Base-by-base conservation (phyloP, 37 sponge, comb jelly and placozoan genomes). In the Ephydatia muelleri region DNA sequence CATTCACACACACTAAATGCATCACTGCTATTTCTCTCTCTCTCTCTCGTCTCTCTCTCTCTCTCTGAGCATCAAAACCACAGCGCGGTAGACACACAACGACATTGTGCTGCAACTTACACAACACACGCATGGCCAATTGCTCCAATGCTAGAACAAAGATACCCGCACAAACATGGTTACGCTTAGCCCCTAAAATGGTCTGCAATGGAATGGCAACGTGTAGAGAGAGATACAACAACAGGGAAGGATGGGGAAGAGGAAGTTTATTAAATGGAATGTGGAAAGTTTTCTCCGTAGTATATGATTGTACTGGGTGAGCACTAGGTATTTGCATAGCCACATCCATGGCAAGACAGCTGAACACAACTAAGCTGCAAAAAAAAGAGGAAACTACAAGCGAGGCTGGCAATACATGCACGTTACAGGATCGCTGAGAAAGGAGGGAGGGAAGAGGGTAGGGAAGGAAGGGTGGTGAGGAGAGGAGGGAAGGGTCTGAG, bases 11-110 rank as follows among this genome's bases (percentile, higher is more conserved):
- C n/a, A n/a, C n/a, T n/a, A n/a, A n/a, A n/a, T n/a, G n/a, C n/a
- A n/a, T n/a, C n/a, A n/a, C n/a, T n/a, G n/a, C n/a, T 30, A 35
- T 43, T 34, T 73, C 35, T 32, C 35, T 33, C 75, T 73, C 34
- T 73, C 13, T 75, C 13, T 35, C 66, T 65, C 66, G n/a, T 65
- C 66, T 23, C 19, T 71, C 72, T 71, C 72, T 71, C 27, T 23
- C 27, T n/a, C 72, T 71, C 26, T 23, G 31, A 37, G 27, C 25
- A 38, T 8, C 23, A 23, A 74, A 31, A 3, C 26, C 33, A 74
- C 75, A 35, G 25, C 28, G 35, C 30, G 5, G 25, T 31, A 30
- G 35, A 14, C 35, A 74, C 75, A 47, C 35, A 29, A 13, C 36
- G 19, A 72, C 29, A 72, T 1, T 34, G 33, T 27, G 28, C 31